phyloP scores from a whole-genome alignment of 2,113 vertebrate genomes.

The Scytalopus superciliaris region DNA sequence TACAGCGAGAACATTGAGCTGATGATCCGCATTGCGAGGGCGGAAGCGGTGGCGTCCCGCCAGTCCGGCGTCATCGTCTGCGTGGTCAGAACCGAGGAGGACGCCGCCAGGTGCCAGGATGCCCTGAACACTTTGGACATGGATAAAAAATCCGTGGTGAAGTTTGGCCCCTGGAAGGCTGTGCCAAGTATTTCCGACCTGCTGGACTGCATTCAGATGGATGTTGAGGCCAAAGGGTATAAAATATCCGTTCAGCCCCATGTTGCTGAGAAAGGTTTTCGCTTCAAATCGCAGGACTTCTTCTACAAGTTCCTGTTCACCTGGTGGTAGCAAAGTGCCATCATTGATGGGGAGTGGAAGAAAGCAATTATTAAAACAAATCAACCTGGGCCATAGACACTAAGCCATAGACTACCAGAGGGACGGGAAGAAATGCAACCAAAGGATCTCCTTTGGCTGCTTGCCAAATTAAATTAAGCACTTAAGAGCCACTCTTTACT shows the following conservation, averaged over 20 bases:
- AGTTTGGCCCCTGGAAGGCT: slow-evolving; percentile 90
- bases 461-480: background rate
- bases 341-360: accelerated
- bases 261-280: slow-evolving; percentile 71
- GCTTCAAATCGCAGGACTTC: slow-evolving; percentile 72
- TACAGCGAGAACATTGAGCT: slow-evolving; percentile 93
- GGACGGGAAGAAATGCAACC: accelerated
- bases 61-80: slow-evolving; percentile 82
- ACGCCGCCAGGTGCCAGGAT: slow-evolving; percentile 67
- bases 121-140: slow-evolving; percentile 76
- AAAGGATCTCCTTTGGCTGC: background rate
- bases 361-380: background rate
- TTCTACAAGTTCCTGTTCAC: slow-evolving; percentile 86
- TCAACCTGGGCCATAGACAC: background rate
- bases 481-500: background rate
- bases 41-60: slow-evolving; percentile 84
- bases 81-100: slow-evolving; percentile 80
- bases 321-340: slow-evolving; percentile 83
- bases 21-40: slow-evolving; percentile 86
- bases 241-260: slow-evolving; percentile 66
- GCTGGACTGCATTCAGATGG: slow-evolving; percentile 86
- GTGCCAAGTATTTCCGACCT: slow-evolving; percentile 71
- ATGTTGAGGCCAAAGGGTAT: slow-evolving; percentile 85
- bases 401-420: background rate
- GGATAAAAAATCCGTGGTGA: slow-evolving; percentile 85